These are phyloP conservation scores for Catostomus latipinnis DNA, from an alignment of 2,797 vertebrate genomes.

Conservation along the genomic window DNA sequence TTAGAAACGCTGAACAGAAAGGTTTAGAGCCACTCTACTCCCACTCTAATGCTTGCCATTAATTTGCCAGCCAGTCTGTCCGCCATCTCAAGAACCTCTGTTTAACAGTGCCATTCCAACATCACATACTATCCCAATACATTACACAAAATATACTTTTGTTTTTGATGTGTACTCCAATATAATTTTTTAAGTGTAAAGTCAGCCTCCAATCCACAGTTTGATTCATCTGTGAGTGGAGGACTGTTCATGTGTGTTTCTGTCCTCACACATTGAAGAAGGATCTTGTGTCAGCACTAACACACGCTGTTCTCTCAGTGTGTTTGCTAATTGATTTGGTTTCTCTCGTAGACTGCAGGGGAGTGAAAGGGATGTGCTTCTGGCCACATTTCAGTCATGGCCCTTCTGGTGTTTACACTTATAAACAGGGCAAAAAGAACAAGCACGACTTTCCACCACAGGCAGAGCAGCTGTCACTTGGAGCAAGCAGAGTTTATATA, in stretches of 20 bases:
- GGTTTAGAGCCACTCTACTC: constrained; percentile 60
- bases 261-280: constrained; percentile 18
- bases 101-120: constrained; percentile 45
- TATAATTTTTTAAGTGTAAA: not conserved
- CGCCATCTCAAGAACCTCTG: constrained; percentile 59
- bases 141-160: constrained; percentile 38
- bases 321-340: constrained; percentile 54
- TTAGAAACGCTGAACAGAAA: constrained; percentile 47
- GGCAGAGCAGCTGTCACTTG: constrained; percentile 76
- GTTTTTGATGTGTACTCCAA: constrained; percentile 47
- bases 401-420: constrained; percentile 79
- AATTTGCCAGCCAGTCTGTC: constrained; percentile 61
- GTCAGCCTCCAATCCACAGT: not conserved
- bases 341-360: constrained; percentile 55
- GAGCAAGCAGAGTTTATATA: constrained; percentile 12
- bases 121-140: constrained; percentile 27
- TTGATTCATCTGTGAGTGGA: not conserved
- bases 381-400: constrained; percentile 62
- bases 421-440: constrained; percentile 57
- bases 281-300: not conserved
- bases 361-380: constrained; percentile 58
- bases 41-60: constrained; percentile 66
- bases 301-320: constrained; percentile 36
- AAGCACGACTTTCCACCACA: constrained; percentile 50
- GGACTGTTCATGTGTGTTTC: not conserved